Evolutionary conservation across 2,113 vertebrate species (phyloP), one percentile per base, ranked within the genome.

Genomic region (Dromaius novaehollandiae): DNA sequence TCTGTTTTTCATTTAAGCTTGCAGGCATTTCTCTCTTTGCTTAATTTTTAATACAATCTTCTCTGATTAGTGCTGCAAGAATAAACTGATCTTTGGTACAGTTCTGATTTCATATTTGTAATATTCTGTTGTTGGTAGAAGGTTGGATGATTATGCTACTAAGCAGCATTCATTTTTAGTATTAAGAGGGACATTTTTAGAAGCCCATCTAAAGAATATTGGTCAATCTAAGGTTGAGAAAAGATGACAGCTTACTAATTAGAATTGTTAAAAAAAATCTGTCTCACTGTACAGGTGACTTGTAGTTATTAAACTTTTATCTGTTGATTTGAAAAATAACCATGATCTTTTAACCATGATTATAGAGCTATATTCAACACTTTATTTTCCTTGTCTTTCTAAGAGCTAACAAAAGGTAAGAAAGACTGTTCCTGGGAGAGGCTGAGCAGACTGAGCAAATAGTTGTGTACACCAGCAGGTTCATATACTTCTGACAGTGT

Each of bases 221-320:
- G 22, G 46, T 65, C 82, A 36, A 85, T 82, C 38, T 76, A 70
- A 46, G 53, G 21, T 71, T 91, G 64, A 90, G 69, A 81, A 78
- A 34, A 85, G 50, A 88, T 2, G 36, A 96, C 61, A 91, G 16
- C 58, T 73, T 81, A 58, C 61, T 95, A 93, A 92, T 93, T 93
- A 91, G 51, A 89, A 92, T 40, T 83, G 55, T 56, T 94, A 83
- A 87, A 55, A 61, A 83, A 92, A 89, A 3, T 64, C 51, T 12
- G 24, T 95, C 88, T 94, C 77, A 38, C 56, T 74, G 81, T 76
- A n/a, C 65, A 94, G 69, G 88, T 94, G 84, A 91, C 88, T 68
- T 79, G 32, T 28, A 82, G 63, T 79, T 94, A 93, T 88, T 94
- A 96, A 93, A 77, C 78, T 91, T 94, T 96, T 77, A 89, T 81